A percentile compares a stretch with the other conserved stretches of the same genome.
phyloP scores from a whole-genome alignment of 2,888 invertebrate species.

The Tridacna crocea region DNA sequence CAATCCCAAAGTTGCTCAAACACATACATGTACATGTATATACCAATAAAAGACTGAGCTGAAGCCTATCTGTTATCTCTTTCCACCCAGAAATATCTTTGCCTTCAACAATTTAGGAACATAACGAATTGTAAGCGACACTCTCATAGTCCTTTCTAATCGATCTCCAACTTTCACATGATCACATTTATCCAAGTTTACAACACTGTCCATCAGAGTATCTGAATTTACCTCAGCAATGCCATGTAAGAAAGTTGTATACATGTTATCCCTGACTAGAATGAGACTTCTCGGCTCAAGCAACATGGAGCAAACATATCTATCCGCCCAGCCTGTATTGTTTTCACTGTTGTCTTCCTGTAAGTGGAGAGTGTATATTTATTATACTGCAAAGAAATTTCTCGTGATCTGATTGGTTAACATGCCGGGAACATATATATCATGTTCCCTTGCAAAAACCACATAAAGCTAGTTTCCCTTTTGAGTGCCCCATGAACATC shows the following conservation, averaged over 20 bases:
- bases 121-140: constrained; percentile 96
- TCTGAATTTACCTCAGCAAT: constrained; percentile 91
- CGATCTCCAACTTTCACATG: constrained; percentile 86
- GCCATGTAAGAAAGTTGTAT: constrained; percentile 93
- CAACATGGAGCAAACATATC: constrained; percentile 88
- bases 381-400: no score
- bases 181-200: constrained; percentile 87
- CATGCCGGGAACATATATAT: no score
- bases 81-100: constrained; percentile 78
- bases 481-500: no score
- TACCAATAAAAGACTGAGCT: no score
- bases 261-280: constrained; percentile 92
- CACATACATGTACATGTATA: no score
- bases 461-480: no score
- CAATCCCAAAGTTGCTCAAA: no score
- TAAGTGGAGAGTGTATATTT: not conserved
- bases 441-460: no score
- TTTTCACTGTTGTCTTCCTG: not conserved
- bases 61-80: constrained; percentile 48
- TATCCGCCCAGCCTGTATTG: constrained; percentile 75
- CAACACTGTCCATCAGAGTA: constrained; percentile 84
- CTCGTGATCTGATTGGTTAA: no score
- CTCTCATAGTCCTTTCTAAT: constrained; percentile 89
- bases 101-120: constrained; percentile 89
- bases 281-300: constrained; percentile 95